Percentiles rank a stretch among this genome's conserved stretches.
These are phyloP conservation scores for Tilapia sparmanii DNA, from an alignment of 2,113 vertebrate species.

Conservation along the genomic window DNA sequence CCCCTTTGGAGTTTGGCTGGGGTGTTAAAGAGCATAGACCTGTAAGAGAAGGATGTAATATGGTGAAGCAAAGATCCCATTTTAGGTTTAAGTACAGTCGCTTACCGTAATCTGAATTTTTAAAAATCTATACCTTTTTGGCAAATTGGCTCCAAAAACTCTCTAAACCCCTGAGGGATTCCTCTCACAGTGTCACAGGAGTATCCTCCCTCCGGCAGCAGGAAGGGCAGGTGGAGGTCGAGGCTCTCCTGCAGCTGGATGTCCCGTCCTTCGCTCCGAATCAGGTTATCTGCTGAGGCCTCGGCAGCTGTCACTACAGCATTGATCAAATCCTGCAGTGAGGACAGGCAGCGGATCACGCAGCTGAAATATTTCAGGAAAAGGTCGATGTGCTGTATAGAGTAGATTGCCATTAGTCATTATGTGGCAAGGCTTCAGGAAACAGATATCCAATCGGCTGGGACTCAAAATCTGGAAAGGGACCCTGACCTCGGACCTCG, in stretches of 20 bases:
- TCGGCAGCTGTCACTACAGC: constrained; percentile 79
- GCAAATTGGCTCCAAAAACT: constrained; percentile 87
- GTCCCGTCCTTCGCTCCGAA: constrained; percentile 80
- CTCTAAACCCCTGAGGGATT: constrained; percentile 82
- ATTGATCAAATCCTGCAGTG: constrained; percentile 81
- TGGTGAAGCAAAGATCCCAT: not conserved
- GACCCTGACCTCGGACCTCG: not conserved
- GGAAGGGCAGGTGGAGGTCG: constrained; percentile 87
- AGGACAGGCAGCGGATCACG: not conserved
- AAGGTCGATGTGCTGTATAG: not conserved
- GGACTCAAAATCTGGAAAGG: not conserved
- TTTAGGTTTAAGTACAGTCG: not conserved
- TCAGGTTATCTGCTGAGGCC: constrained; percentile 79
- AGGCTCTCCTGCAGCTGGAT: constrained; percentile 84
- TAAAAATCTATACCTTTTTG: constrained; percentile 74
- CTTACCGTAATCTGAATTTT: not conserved
- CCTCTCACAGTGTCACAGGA: constrained; percentile 85
- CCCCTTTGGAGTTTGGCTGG: constrained; percentile 75
- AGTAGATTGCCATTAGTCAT: constrained; percentile 2
- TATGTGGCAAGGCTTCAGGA: not conserved
- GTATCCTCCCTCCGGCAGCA: constrained; percentile 90
- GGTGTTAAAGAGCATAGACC: constrained; percentile 82
- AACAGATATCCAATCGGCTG: not conserved
- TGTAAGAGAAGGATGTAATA: constrained; percentile 23
- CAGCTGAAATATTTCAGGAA: constrained; percentile 4